A percentile compares a stretch with the other conserved stretches of the same genome.
phyloP scores from a whole-genome alignment of 2,888 invertebrate genomes.

The Sinodicranocentrus sp. region DNA sequence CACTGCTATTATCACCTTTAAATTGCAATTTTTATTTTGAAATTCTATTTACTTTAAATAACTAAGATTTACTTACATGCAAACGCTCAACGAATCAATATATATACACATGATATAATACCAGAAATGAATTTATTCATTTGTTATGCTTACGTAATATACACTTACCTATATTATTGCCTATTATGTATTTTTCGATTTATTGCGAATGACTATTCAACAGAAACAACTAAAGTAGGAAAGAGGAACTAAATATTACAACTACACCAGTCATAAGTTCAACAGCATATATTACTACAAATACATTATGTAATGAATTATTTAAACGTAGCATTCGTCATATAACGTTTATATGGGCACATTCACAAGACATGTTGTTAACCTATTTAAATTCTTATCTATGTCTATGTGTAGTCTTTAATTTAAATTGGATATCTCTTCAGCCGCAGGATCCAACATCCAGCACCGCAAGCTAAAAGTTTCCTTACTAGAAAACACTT shows the following conservation, averaged over 20 bases:
- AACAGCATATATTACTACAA: not conserved
- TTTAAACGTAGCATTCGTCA: too few relatives aligned
- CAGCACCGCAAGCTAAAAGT: too few relatives aligned
- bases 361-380: not conserved
- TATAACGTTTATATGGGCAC: conserved; percentile 4
- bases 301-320: not conserved
- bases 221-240: not conserved
- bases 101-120: conserved; percentile 8
- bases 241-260: not conserved
- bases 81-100: not conserved
- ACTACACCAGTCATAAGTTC: not conserved
- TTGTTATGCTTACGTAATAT: not conserved
- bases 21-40: conserved; percentile 16
- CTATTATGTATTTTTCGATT: conserved; percentile 30
- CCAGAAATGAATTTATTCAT: not conserved
- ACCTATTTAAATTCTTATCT: not conserved
- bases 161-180: not conserved
- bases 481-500: too few relatives aligned
- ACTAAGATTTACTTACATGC: not conserved
- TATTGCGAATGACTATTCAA: conserved; percentile 53
- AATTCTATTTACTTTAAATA: not conserved
- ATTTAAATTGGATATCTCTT: too few relatives aligned
- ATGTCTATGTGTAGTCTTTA: too few relatives aligned
- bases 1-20: conserved; percentile 36
- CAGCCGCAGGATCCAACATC: too few relatives aligned